phyloP scores from a whole-genome alignment of 2,113 vertebrate species.

The Lepus timidus region DNA sequence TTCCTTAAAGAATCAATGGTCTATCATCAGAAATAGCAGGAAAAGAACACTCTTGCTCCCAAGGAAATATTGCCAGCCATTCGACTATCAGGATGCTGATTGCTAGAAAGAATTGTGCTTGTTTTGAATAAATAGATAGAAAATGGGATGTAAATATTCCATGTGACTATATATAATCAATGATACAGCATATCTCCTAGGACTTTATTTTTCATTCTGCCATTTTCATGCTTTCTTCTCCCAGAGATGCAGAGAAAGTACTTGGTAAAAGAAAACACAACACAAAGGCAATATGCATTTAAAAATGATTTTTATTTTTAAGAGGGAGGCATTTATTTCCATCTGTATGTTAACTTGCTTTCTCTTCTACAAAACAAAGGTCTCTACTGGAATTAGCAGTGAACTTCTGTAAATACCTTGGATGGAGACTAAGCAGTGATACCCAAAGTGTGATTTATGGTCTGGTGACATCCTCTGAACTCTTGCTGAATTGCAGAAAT shows the following conservation, averaged over 20 bases:
- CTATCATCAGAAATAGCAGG: slow-evolving; percentile 27
- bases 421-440: background rate
- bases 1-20: slow-evolving; percentile 17
- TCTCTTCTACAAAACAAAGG: slow-evolving; percentile 4
- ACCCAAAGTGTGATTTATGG: background rate
- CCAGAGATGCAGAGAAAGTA: background rate
- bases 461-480: background rate
- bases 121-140: slow-evolving; percentile 19
- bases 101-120: slow-evolving; percentile 26
- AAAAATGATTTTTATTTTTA: slow-evolving; percentile 42
- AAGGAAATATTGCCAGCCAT: background rate
- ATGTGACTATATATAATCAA: slow-evolving; percentile 51
- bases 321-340: slow-evolving; percentile 48
- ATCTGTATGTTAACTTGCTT: background rate
- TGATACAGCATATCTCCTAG: background rate
- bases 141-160: slow-evolving; percentile 60
- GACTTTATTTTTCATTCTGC: slow-evolving; percentile 49
- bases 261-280: background rate
- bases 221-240: slow-evolving; percentile 39
- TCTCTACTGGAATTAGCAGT: background rate
- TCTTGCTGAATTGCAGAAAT: background rate
- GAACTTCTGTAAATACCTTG: background rate
- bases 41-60: background rate
- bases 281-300: background rate
- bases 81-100: background rate